Evolutionary conservation across 2,113 vertebrate species (phyloP).

Genomic region (Periophthalmus modestus): DNA sequence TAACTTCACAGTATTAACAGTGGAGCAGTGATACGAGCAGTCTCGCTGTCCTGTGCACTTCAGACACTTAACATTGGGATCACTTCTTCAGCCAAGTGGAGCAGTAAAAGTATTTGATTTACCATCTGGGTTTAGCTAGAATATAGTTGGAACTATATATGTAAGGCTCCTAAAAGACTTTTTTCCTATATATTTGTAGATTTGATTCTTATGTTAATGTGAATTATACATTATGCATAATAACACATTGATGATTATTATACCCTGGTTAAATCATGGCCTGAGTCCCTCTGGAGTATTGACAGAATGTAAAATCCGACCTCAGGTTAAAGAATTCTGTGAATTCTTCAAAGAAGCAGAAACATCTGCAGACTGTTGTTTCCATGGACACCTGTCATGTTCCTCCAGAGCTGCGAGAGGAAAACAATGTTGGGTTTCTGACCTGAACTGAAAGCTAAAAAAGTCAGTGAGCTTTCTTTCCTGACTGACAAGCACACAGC

Average conservation of each 20-base stretch:
- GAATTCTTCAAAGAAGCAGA: slow-evolving; percentile 63
- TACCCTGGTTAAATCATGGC: slow-evolving; percentile 24
- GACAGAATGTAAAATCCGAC: slow-evolving; percentile 27
- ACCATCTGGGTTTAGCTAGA: slow-evolving; percentile 45
- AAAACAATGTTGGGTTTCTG: slow-evolving; percentile 67
- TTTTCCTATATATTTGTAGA: neutral
- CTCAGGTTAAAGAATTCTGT: slow-evolving; percentile 43
- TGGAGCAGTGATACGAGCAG: neutral
- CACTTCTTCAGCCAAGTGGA: slow-evolving; percentile 49
- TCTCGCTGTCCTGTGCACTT: neutral
- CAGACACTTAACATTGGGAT: neutral
- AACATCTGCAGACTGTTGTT: slow-evolving; percentile 69
- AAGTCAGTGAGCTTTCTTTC: slow-evolving; percentile 54
- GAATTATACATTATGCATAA: neutral
- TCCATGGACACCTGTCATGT: slow-evolving; percentile 78
- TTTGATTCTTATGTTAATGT: neutral
- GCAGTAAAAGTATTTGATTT: slow-evolving; percentile 27
- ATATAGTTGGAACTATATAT: slow-evolving; percentile 55
- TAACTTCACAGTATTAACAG: slow-evolving; percentile 58
- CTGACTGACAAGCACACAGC: slow-evolving; percentile 72
- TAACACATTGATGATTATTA: neutral
- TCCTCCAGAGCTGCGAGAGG: slow-evolving; percentile 56
- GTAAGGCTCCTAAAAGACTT: slow-evolving; percentile 13
- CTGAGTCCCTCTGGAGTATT: slow-evolving; percentile 10
- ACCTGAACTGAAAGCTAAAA: slow-evolving; percentile 65